A percentile compares a stretch with the other conserved stretches of the same genome.
These are phyloP conservation scores for Synergus japonicus DNA, from an alignment of 2,888 invertebrate genomes.

Conservation along the genomic window DNA sequence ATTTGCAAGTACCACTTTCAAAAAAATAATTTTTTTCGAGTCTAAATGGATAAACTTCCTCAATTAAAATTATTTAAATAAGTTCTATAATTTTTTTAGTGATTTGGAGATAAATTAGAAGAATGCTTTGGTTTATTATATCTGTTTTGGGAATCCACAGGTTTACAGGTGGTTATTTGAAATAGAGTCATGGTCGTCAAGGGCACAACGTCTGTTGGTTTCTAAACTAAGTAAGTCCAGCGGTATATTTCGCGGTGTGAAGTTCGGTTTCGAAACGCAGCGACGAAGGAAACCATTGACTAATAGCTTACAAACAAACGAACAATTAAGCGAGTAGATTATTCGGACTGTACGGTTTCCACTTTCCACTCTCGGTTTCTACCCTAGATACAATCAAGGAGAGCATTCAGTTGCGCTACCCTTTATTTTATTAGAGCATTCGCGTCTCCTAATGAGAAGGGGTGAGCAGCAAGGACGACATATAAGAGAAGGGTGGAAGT, in stretches of 20 bases:
- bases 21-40: background rate
- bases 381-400: slow-evolving; percentile 34
- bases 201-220: background rate
- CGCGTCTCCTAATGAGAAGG: slow-evolving; percentile 51
- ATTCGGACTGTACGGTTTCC: slow-evolving; percentile 43
- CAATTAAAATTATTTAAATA: too few relatives aligned
- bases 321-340: slow-evolving; percentile 61
- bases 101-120: too few relatives aligned
- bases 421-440: slow-evolving; percentile 57
- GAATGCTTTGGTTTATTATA: background rate
- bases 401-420: slow-evolving; percentile 52
- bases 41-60: background rate
- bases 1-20: background rate
- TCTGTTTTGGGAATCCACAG: background rate
- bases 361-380: slow-evolving; percentile 8
- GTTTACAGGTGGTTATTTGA: background rate
- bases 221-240: slow-evolving; percentile 39
- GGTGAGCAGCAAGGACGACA: slow-evolving; percentile 28
- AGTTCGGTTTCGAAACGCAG: slow-evolving; percentile 43
- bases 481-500: slow-evolving; percentile 45
- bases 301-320: slow-evolving; percentile 62
- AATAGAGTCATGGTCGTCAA: background rate
- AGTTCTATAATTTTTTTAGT: too few relatives aligned
- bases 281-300: slow-evolving; percentile 57
- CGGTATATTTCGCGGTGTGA: slow-evolving; percentile 2